Evolutionary conservation across 1,140 invertebrate species (phyloP).

Genomic region (Aphaenogaster rudis): DNA sequence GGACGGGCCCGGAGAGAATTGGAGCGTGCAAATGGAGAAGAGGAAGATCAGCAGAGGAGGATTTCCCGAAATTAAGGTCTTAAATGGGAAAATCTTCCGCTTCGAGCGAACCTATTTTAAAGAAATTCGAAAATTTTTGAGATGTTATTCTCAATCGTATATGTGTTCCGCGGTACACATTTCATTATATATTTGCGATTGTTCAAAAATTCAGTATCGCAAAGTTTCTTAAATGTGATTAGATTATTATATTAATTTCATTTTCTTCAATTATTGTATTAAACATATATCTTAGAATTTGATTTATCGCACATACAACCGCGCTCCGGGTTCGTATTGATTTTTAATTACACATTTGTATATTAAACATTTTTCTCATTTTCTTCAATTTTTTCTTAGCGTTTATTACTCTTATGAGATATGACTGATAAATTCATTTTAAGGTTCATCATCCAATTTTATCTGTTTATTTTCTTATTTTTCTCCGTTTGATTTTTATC

Average conservation of each 20-base stretch:
- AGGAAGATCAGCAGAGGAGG: constrained; percentile 21
- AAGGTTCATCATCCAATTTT: not conserved
- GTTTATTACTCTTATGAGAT: not conserved
- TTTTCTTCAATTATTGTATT: not conserved
- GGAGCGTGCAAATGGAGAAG: constrained; percentile 27
- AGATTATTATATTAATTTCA: not conserved
- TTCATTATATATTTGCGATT: not conserved
- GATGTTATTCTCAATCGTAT: not conserved
- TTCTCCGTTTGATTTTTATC: not conserved
- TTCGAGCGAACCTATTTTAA: not conserved
- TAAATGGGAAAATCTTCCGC: not conserved
- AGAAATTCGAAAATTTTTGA: not conserved
- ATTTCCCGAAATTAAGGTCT: constrained; percentile 38
- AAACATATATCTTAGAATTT: not conserved
- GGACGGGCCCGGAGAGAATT: not conserved
- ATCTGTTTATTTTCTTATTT: not conserved
- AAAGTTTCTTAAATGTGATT: not conserved
- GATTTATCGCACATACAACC: too few relatives aligned
- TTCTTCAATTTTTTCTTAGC: not conserved
- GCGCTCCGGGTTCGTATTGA: too few relatives aligned
- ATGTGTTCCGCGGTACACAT: not conserved
- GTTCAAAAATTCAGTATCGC: not conserved
- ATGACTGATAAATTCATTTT: not conserved
- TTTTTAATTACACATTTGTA: too few relatives aligned
- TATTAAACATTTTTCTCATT: not conserved